phyloP scores from a whole-genome alignment of 2,113 vertebrate species.

The Gallinago jamesoni region DNA sequence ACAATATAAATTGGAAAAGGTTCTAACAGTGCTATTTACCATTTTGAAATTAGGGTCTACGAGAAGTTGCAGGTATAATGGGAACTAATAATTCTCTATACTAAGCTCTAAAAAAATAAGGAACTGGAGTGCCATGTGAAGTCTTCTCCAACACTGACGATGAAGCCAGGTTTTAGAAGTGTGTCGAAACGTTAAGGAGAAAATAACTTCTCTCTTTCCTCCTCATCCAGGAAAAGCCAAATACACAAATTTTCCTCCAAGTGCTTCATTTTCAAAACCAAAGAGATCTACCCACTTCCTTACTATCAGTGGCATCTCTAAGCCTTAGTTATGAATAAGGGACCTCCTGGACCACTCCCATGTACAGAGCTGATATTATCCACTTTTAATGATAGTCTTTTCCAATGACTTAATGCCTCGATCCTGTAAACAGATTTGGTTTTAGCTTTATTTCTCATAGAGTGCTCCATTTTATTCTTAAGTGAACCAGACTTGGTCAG shows the following conservation, averaged over 20 bases:
- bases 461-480: neutral
- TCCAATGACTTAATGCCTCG: neutral
- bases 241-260: neutral
- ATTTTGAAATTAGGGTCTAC: accelerated
- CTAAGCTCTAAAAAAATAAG: neutral
- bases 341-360: neutral
- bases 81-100: neutral
- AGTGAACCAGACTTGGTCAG: neutral
- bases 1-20: neutral
- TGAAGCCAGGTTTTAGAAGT: neutral
- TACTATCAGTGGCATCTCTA: neutral
- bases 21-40: neutral
- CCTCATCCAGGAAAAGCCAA: neutral
- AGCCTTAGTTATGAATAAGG: neutral
- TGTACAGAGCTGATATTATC: neutral
- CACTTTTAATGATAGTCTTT: neutral
- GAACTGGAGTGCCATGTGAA: neutral
- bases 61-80: neutral
- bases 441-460: neutral
- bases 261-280: neutral
- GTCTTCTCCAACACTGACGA: neutral
- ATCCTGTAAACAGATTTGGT: neutral
- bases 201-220: neutral
- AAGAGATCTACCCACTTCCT: neutral
- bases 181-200: neutral